Evolutionary conservation across 2,888 invertebrate species (phyloP), one percentile per base, ranked within the genome.

Genomic region (Diplazon laetatorius): DNA sequence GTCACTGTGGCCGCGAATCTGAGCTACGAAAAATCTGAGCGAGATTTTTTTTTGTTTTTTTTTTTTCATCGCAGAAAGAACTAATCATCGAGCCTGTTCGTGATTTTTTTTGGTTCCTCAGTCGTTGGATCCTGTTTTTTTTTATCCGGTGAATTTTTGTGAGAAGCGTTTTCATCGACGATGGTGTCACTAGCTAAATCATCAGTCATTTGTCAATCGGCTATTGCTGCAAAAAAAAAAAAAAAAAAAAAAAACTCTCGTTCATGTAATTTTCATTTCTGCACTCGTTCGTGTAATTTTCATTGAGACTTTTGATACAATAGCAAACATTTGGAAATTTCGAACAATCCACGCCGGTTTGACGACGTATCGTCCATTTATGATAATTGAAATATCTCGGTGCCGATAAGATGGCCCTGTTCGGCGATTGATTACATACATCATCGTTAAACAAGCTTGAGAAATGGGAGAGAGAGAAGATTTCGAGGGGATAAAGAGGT

Each of bases 371-470:
- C n/a, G n/a, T n/a, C n/a, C n/a, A n/a, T 48, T 50, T n/a, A 3
- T 18, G 18, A 8, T 18, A 39, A 65, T 44, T 42, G 16, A 39
- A 20, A 22, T 22, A 18, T 20, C 20, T 12, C 35, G 37, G 55
- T 14, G 30, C 9, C 37, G 37, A 9, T 1, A 46, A 14, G 1
- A n/a, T 20, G 55, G n/a, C 60, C n/a, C 18, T 39, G 48, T 57
- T 69, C 42, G n/a, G 71, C 65, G 81, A 63, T 80, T 77, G 73
- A 81, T 80, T 79, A 76, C 55, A 77, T 79, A 76, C 55, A 77
- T 70, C 44, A 57, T 18, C 57, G 60, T 39, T 25, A 74, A 65
- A 76, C 48, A 55, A 68, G 71, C 20, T 12, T n/a, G 9, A 39
- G 35, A 12, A 35, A 44, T 16, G 37, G 68, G 30, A 74, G 63